A percentile compares a stretch with the other conserved stretches of the same genome.
phyloP scores from a whole-genome alignment of 1,140 invertebrate species.

The Antheraea mylitta region DNA sequence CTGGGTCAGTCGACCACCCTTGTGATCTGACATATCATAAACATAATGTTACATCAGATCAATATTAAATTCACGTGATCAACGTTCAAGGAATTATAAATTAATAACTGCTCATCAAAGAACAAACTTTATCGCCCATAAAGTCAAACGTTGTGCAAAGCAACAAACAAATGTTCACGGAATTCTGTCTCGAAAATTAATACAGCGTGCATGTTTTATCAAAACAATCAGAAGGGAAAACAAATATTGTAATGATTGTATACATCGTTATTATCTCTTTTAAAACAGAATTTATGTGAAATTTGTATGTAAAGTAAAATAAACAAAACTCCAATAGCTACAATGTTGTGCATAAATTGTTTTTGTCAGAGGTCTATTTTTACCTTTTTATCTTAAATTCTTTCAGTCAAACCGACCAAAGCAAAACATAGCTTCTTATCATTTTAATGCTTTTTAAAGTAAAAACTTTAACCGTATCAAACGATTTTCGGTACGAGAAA shows the following conservation, averaged over 20 bases:
- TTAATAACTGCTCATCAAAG: conserved; percentile 21
- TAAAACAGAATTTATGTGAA: neutral
- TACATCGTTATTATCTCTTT: neutral
- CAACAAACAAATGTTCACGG: conserved; percentile 14
- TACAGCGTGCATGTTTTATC: conserved; percentile 30
- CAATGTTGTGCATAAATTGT: too few relatives aligned
- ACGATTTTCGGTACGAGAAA: too few relatives aligned
- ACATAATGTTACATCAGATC: conserved; percentile 11
- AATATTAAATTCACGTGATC: conserved; percentile 21
- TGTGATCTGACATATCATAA: neutral
- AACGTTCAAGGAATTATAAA: conserved; percentile 22
- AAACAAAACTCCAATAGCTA: too few relatives aligned
- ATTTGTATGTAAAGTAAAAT: neutral
- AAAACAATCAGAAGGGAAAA: conserved; percentile 36
- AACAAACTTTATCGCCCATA: conserved; percentile 19
- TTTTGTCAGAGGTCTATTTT: too few relatives aligned
- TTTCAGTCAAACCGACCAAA: too few relatives aligned
- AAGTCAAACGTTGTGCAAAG: conserved; percentile 19
- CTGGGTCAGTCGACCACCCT: conserved; percentile 1
- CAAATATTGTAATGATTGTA: conserved; percentile 22
- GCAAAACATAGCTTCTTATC: too few relatives aligned
- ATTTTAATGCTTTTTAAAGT: too few relatives aligned
- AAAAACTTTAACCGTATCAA: too few relatives aligned
- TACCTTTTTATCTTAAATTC: too few relatives aligned
- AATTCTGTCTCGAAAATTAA: conserved; percentile 28